phyloP scores from a whole-genome alignment of 2,797 vertebrate species.

The Phataginus tetradactyla region DNA sequence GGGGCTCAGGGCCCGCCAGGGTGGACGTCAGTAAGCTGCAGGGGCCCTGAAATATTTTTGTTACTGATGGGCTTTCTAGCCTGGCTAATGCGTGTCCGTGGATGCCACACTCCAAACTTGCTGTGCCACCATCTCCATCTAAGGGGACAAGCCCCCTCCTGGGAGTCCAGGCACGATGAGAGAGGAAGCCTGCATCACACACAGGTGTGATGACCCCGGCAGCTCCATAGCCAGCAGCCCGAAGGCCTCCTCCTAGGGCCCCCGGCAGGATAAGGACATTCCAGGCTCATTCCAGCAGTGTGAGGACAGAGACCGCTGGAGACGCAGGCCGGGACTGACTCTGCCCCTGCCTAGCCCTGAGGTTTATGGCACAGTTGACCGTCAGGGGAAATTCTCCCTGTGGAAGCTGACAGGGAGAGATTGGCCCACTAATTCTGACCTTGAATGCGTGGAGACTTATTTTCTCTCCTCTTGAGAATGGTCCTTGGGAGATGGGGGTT shows the following conservation, averaged over 20 bases:
- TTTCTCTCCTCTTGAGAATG: not conserved
- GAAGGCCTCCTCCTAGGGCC: not conserved
- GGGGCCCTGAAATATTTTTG: not conserved
- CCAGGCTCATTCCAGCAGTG: not conserved
- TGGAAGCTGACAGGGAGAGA: no score
- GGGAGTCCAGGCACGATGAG: not conserved
- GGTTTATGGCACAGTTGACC: not conserved
- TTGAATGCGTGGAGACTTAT: no score
- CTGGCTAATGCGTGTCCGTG: not conserved
- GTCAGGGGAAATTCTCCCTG: not conserved
- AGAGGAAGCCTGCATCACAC: not conserved
- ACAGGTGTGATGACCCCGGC: not conserved
- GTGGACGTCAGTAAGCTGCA: not conserved
- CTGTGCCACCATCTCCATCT: not conserved
- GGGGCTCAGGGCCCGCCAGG: not conserved
- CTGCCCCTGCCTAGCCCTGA: not conserved
- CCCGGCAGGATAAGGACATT: not conserved
- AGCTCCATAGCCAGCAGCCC: not conserved
- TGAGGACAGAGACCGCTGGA: not conserved
- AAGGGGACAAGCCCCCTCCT: not conserved
- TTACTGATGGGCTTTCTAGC: not conserved
- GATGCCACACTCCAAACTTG: not conserved
- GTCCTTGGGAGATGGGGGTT: not conserved
- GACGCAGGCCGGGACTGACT: not conserved
- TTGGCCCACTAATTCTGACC: not conserved